Percentiles rank a stretch among this genome's conserved stretches.
Conservation (phyloP, 2,888 invertebrate genomes). For the Diplazon laetatorius region DNA sequence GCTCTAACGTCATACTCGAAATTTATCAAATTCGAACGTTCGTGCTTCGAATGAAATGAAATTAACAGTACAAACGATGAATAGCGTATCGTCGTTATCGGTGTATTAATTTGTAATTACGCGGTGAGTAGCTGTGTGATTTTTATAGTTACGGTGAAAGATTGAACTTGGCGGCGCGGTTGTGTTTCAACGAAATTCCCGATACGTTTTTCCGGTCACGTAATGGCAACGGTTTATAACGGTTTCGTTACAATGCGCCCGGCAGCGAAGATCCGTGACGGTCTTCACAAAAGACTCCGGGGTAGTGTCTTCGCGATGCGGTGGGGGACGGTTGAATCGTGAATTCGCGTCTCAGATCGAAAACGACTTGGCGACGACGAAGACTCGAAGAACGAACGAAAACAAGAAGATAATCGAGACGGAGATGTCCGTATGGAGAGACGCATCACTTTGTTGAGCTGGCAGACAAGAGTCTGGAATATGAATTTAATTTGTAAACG, state of each 20-base stretch:
- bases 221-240: constrained; percentile 71
- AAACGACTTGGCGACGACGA: constrained; percentile 31
- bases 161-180: constrained; percentile 10
- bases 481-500: too few relatives aligned
- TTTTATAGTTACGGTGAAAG: neutral
- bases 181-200: constrained; percentile 55
- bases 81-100: too few relatives aligned
- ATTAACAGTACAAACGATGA: too few relatives aligned
- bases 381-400: neutral
- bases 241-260: constrained; percentile 59
- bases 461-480: too few relatives aligned
- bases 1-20: too few relatives aligned
- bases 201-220: constrained; percentile 69
- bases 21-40: too few relatives aligned
- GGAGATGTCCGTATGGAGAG: too few relatives aligned
- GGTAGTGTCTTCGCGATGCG: constrained; percentile 34
- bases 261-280: neutral
- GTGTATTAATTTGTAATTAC: too few relatives aligned
- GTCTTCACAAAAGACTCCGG: constrained; percentile 3
- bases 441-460: too few relatives aligned
- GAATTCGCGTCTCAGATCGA: constrained; percentile 49
- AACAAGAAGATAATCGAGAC: neutral
- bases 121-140: too few relatives aligned
- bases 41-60: too few relatives aligned
- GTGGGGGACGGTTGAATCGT: constrained; percentile 40